Base-by-base conservation (phyloP, 2,888 invertebrate species). In the Lottia scabra region DNA sequence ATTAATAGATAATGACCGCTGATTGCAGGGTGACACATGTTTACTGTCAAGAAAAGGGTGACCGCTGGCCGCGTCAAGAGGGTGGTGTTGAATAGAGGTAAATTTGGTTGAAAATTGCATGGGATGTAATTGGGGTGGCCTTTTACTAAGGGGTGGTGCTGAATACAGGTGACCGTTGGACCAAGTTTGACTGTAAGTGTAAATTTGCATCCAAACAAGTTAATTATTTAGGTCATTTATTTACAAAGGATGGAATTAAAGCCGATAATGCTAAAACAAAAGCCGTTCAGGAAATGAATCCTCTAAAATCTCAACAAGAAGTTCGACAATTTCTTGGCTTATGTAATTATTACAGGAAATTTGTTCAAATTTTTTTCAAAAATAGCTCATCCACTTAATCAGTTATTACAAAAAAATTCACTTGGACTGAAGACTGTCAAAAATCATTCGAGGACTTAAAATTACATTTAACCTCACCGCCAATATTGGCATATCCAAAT, bases 401-500 rank as follows among this genome's bases (percentile, higher is more conserved):
- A 68, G 3, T 62, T 80, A 0, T 23, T 77, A 38, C 73, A 70
- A 12, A 76, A 79, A 63, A 63, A 46, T 79, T 78, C 48, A 56
- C 30, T 2, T 81, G 82, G 82, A 69, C 70, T 15, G 70, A 67
- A 4, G 68, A 76, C 13, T 75, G 74, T 62, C 63, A 76, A 19
- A 30, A 44, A 12, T 67, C 78, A 0, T 79, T 81, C 68, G 64
- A 73, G 1, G 44, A 62, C 6, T 19, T 80, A n/a, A 75, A 78
- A 27, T 6, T 46, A 13, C 62, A 38, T 12, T 67, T 78, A 1
- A 72, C 68, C 5, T 30, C 72, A 46, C 64, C 76, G 26, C 79
- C 78, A 19, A 70, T 81, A 23, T 67, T 78, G 13, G 72, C 74
- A 0, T 79, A 72, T 48, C 75, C 81, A 43, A 75, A 76, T 48